Conservation (phyloP, 2,113 vertebrate species). For the Scortum barcoo region DNA sequence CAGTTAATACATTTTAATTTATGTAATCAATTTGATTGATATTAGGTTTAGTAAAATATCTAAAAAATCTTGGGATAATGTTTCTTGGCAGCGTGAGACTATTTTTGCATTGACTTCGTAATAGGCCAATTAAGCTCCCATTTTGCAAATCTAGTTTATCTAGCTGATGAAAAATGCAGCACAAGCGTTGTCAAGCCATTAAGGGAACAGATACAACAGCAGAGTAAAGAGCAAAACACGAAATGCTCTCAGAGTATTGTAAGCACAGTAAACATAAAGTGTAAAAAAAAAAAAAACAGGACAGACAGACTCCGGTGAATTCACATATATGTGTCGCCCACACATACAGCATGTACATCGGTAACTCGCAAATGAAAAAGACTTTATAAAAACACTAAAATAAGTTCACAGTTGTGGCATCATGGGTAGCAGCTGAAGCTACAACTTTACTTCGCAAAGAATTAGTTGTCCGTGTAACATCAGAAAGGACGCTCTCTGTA, state of each 20-base stretch:
- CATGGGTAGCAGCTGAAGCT: background rate
- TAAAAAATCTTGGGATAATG: slow-evolving; percentile 11
- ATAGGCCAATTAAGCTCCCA: slow-evolving; percentile 29
- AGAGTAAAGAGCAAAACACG: slow-evolving; percentile 47
- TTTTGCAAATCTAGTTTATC: slow-evolving; percentile 33
- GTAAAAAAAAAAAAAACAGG: slow-evolving; percentile 48
- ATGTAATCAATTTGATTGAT: slow-evolving; percentile 46
- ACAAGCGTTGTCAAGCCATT: slow-evolving; percentile 13
- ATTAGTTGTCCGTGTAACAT: slow-evolving; percentile 7
- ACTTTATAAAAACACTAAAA: background rate
- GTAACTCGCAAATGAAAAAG: slow-evolving; percentile 35
- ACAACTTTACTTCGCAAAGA: slow-evolving; percentile 7
- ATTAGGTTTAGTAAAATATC: slow-evolving; percentile 23
- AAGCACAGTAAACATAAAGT: slow-evolving; percentile 48
- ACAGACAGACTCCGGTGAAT: slow-evolving; percentile 3
- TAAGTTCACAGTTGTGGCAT: slow-evolving; percentile 10
- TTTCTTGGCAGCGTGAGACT: slow-evolving; percentile 24
- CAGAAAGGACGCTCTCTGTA: background rate
- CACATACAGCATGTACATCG: background rate
- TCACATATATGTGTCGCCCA: slow-evolving; percentile 8
- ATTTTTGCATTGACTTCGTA: slow-evolving; percentile 30
- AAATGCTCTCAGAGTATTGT: slow-evolving; percentile 55
- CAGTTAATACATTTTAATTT: slow-evolving; percentile 7
- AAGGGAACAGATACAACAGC: slow-evolving; percentile 39
- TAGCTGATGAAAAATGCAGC: slow-evolving; percentile 36